These are phyloP conservation scores for Pelodiscus sinensis DNA, from an alignment of 2,113 vertebrate species.

Conservation along the genomic window DNA sequence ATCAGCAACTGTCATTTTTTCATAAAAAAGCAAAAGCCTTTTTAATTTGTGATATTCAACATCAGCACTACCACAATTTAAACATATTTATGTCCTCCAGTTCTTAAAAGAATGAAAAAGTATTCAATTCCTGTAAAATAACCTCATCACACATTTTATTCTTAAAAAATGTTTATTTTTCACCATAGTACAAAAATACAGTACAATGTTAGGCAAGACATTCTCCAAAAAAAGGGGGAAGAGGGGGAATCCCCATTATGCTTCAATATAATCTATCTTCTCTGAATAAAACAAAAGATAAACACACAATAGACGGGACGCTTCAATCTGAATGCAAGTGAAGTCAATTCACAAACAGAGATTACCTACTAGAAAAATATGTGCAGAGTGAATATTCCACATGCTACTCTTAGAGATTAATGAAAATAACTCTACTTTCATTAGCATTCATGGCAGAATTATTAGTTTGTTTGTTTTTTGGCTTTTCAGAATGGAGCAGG, in stretches of 20 bases:
- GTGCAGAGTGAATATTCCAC: conserved; percentile 56
- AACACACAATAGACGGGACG: conserved; percentile 14
- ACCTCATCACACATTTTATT: conserved; percentile 39
- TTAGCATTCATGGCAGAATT: conserved; percentile 30
- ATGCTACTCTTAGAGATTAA: conserved; percentile 58
- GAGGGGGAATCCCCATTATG: conserved; percentile 41
- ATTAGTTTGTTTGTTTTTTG: not conserved
- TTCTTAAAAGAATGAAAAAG: not conserved
- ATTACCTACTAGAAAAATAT: conserved; percentile 40
- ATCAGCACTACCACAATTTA: not conserved
- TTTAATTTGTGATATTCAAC: not conserved
- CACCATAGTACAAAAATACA: conserved; percentile 83
- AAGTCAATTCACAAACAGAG: conserved; percentile 35
- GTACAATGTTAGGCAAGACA: conserved; percentile 78
- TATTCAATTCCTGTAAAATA: conserved; percentile 4
- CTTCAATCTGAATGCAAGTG: conserved; percentile 55
- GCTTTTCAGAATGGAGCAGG: conserved; percentile 39
- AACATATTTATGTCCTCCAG: not conserved
- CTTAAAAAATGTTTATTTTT: conserved; percentile 78
- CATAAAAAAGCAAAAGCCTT: conserved; percentile 1
- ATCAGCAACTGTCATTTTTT: not conserved
- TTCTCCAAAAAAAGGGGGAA: conserved; percentile 58
- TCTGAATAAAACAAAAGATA: conserved; percentile 60
- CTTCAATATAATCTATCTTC: conserved; percentile 56
- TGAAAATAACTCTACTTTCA: conserved; percentile 36